These are phyloP conservation scores for Eulemur albifrons DNA, from an alignment of 2,797 vertebrate genomes.

Conservation along the genomic window DNA sequence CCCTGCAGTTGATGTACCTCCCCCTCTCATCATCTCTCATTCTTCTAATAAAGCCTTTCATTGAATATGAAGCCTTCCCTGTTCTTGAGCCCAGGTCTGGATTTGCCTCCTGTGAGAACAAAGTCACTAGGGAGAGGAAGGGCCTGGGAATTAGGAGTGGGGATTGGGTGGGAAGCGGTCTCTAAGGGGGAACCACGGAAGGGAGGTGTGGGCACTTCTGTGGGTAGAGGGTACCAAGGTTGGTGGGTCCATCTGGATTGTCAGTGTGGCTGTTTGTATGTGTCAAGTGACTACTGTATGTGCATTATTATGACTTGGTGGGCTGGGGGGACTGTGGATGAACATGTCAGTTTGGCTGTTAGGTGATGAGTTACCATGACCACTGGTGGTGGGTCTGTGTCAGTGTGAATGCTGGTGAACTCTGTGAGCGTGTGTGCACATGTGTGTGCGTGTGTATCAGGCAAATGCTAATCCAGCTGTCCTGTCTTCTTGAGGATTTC, in stretches of 20 bases:
- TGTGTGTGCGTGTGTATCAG: background rate
- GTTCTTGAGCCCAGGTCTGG: conserved; percentile 15
- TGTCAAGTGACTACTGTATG: background rate
- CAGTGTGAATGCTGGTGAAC: background rate
- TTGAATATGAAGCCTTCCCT: conserved; percentile 65
- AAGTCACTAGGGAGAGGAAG: background rate
- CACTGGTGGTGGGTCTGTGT: background rate
- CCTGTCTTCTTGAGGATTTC: background rate
- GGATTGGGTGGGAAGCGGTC: background rate
- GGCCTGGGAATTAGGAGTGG: background rate
- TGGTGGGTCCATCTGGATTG: background rate
- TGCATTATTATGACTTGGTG: background rate
- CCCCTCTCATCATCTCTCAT: conserved; percentile 75
- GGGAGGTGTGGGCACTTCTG: background rate
- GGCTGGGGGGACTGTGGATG: background rate
- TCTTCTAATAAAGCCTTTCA: conserved; percentile 84
- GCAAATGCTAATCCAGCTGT: background rate
- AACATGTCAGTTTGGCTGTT: background rate
- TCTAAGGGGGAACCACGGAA: background rate
- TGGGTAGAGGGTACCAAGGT: too few relatives aligned
- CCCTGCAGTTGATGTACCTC: conserved; percentile 78
- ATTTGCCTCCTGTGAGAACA: background rate
- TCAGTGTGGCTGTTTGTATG: background rate
- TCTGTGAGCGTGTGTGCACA: background rate
- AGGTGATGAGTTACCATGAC: background rate